phyloP scores from a whole-genome alignment of 2,888 invertebrate species.

The Caenorhabditis sp. region DNA sequence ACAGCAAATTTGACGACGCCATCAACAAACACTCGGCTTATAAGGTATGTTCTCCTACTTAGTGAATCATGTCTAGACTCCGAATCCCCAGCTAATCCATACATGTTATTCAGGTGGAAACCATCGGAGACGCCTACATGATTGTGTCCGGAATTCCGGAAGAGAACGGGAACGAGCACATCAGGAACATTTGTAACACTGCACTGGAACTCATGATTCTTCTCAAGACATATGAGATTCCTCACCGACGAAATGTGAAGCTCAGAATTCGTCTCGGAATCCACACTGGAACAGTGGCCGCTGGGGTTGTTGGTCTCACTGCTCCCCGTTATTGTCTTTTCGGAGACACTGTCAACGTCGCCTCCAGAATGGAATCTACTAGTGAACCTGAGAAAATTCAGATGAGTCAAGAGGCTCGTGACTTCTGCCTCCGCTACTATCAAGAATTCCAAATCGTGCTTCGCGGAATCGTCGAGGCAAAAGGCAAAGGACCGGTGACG shows the following conservation, averaged over 20 bases:
- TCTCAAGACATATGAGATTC: constrained; percentile 74
- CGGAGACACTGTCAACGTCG: constrained; percentile 82
- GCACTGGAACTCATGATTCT: constrained; percentile 79
- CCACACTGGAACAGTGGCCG: constrained; percentile 81
- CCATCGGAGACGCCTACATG: constrained; percentile 82
- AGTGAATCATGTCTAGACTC: neutral
- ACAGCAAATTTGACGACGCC: constrained; percentile 82
- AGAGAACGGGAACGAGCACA: constrained; percentile 79
- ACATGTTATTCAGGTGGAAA: constrained; percentile 75
- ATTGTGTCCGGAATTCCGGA: constrained; percentile 81
- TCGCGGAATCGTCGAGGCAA: constrained; percentile 80
- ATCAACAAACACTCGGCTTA: constrained; percentile 76
- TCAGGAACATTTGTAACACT: constrained; percentile 76
- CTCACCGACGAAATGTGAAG: constrained; percentile 74
- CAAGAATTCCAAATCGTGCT: constrained; percentile 76
- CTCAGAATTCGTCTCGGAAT: constrained; percentile 81
- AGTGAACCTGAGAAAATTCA: constrained; percentile 81
- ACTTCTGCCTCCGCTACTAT: constrained; percentile 70
- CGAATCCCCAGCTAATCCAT: neutral
- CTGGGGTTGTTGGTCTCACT: constrained; percentile 81
- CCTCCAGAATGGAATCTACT: constrained; percentile 81
- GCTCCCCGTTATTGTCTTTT: constrained; percentile 82
- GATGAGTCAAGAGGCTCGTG: constrained; percentile 73
- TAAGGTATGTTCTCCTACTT: constrained; percentile 62
- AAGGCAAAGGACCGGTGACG: constrained; percentile 78